Base-by-base conservation (phyloP, 2,797 vertebrate genomes). In the Onychomys leucogaster region DNA sequence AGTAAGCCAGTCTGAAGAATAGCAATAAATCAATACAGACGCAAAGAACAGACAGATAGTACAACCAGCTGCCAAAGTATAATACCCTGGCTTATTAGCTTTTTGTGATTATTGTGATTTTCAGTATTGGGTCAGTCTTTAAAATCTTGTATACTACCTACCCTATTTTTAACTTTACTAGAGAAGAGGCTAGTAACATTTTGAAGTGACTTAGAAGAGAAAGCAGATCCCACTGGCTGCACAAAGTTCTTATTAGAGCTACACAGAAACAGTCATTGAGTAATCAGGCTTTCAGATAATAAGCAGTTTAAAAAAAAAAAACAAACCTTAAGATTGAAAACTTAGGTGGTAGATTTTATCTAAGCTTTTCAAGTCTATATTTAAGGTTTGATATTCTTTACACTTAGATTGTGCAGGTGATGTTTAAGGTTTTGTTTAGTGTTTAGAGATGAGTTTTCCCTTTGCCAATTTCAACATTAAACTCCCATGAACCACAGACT, bases 1-100 rank as follows among this genome's bases (percentile, higher is more conserved):
- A 46, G 87, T 93, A 81, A 88, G 73, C 95, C 88, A 81, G 46
- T 92, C 37, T 95, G 85, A 94, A 97, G 81, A 86, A 57, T 25
- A 97, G 90, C 95, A 89, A 77, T 95, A 95, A 96, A 96, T 95
- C 84, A 95, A 43, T 97, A 32, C 34, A 78, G 37, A 87, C 32
- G 78, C 29, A 77, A 57, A 65, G 81, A 34, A 41, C n/a, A 90
- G 7, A 69, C 14, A 41, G 5, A 94, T 52, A 83, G 14, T 32
- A 21, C 6, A 80, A 21, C 2, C 49, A 69, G 80, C n/a, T 93
- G 37, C 80, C 41, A 77, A 83, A 65, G 16, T 43, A 34, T 76
- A 80, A 49, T 82, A 49, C 81, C 5, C 41, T 93, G 85, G 32
- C 46, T 96, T 16, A 43, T 65, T 71, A 78, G 76, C 27, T 57